Base-by-base conservation (phyloP, 2,888 invertebrate genomes). In the Dinocampus coccinellae region DNA sequence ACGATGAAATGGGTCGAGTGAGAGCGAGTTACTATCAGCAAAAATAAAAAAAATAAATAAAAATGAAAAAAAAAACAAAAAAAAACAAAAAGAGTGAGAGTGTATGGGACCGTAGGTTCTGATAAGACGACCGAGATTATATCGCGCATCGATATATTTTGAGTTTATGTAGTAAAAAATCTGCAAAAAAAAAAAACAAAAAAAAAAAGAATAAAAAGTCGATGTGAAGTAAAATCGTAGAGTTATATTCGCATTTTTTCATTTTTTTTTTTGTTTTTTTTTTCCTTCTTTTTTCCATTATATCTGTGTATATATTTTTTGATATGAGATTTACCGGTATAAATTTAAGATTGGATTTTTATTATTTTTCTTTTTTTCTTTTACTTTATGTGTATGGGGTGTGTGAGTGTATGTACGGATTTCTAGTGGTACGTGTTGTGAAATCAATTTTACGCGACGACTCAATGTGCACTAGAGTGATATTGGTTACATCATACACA, bases 371-470 rank as follows among this genome's bases (percentile, higher is more conserved):
- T 11, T 52, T n/a, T 47, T 47, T 47, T 47, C 7, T 42, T n/a
- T 42, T 3, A 11, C 1, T 13, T 13, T 42, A 2, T 42, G 16
- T n/a, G 16, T 47, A 24, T n/a, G 10, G 10, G 3, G n/a, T 11
- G 24, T 55, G 29, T 55, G 1, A 20, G 24, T 11, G 10, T 53
- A 26, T 39, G 13, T 55, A n/a, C 36, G 58, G 16, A 47, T 47
- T 47, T 60, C 60, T 36, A 36, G 34, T 24, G 55, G 42, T 65
- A 69, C 74, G 58, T 55, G 42, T 55, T 61, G 63, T 60, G 65
- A 71, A 72, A 72, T 74, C 66, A 69, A 72, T 73, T 76, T 72
- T 68, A 70, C 64, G 70, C 68, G 68, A 72, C 63, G 67, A 67
- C 16, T 63, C 53, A 60, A 53, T 64, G 42, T 16, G 42, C 60